phyloP scores from a whole-genome alignment of 2,888 invertebrate genomes.

The Athalia circularis region DNA sequence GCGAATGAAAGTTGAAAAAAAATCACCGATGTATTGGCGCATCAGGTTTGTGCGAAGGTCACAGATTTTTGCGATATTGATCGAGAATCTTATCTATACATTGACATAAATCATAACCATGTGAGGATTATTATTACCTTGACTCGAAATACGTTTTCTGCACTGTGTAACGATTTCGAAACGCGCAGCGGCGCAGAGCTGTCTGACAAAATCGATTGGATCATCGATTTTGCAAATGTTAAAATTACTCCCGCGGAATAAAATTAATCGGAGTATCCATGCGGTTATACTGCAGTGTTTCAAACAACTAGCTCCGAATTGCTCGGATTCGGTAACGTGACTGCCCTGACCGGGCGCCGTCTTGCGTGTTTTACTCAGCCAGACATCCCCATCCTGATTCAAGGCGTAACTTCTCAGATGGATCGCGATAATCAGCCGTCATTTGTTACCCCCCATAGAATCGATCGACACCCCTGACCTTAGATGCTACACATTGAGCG shows the following conservation, averaged over 20 bases:
- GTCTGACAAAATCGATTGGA: not conserved
- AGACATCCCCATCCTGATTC: slow-evolving; percentile 2
- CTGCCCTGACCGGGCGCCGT: slow-evolving; percentile 21
- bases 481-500: not conserved
- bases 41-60: no score
- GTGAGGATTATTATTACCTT: no score
- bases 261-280: not conserved
- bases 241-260: not conserved
- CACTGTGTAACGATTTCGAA: no score
- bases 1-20: no score
- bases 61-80: no score
- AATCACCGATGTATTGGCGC: no score
- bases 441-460: slow-evolving; percentile 8
- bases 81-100: no score
- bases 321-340: slow-evolving; percentile 24
- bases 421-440: slow-evolving; percentile 20
- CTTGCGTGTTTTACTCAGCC: slow-evolving; percentile 18
- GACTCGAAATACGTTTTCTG: no score
- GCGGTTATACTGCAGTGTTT: not conserved
- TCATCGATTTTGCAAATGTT: not conserved
- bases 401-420: not conserved
- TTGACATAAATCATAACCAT: no score
- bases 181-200: no score
- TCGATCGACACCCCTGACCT: slow-evolving; percentile 12
- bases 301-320: slow-evolving; percentile 9